Conservation (phyloP, 2,113 vertebrate species). For the Bubo blakistoni region DNA sequence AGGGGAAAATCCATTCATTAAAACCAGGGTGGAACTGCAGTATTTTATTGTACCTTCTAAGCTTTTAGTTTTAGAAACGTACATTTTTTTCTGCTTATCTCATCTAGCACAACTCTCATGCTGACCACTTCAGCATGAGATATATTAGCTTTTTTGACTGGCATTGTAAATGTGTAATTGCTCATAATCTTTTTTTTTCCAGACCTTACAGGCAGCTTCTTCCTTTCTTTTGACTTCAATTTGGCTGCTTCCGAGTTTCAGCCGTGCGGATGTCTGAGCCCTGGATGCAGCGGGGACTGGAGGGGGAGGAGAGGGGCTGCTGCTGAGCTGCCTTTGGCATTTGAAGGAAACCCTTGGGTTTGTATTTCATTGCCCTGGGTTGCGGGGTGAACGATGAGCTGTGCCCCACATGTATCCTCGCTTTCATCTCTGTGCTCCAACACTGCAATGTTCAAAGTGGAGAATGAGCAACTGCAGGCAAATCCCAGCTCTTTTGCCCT, state of each 20-base stretch:
- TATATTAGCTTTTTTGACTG: slow-evolving; percentile 53
- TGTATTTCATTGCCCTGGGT: neutral
- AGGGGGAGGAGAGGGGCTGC: neutral
- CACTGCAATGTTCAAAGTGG: neutral
- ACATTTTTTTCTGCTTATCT: slow-evolving; percentile 64
- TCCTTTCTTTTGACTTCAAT: neutral
- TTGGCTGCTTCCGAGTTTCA: neutral
- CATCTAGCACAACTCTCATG: slow-evolving; percentile 3
- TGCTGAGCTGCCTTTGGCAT: neutral
- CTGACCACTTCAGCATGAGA: slow-evolving; percentile 42
- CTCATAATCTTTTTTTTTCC: neutral
- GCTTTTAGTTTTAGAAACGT: slow-evolving; percentile 68
- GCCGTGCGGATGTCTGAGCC: neutral
- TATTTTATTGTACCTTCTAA: slow-evolving; percentile 62
- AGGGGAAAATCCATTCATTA: slow-evolving; percentile 68
- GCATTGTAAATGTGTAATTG: slow-evolving; percentile 29
- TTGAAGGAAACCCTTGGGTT: neutral
- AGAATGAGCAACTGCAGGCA: neutral
- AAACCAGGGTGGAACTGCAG: slow-evolving; percentile 41
- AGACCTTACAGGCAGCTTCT: neutral
- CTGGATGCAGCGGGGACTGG: neutral
- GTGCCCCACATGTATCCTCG: neutral
- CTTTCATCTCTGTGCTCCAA: neutral
- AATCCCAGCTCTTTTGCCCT: neutral
- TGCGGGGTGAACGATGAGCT: neutral